Evolutionary conservation across 2,888 invertebrate species (phyloP).

Genomic region (Melanchra persicariae): DNA sequence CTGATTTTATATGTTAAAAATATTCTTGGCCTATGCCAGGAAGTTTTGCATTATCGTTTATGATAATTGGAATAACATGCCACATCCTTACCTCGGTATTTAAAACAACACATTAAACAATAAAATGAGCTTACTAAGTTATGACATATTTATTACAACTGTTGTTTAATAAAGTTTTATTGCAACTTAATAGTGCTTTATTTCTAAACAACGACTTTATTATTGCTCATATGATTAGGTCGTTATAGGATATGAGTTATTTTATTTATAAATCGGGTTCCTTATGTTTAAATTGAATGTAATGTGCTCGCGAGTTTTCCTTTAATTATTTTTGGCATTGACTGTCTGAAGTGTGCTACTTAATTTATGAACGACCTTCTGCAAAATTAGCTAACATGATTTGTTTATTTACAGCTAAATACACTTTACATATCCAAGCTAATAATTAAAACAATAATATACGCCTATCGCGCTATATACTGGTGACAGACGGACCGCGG

Average conservation of each 20-base stretch:
- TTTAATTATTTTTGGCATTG: not conserved
- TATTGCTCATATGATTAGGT: slow-evolving; percentile 22
- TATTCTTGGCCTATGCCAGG: no score
- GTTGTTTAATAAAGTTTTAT: slow-evolving; percentile 32
- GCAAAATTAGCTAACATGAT: not conserved
- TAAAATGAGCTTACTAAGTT: not conserved
- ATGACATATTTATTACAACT: not conserved
- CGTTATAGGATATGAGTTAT: slow-evolving; percentile 5
- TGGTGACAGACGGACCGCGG: no score
- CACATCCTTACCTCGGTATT: no score
- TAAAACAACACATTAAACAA: not conserved
- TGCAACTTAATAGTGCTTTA: slow-evolving; percentile 7
- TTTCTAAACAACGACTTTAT: slow-evolving; percentile 33
- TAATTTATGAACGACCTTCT: not conserved
- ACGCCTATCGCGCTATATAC: no score
- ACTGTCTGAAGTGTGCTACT: not conserved
- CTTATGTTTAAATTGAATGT: not conserved
- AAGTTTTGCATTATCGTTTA: not conserved
- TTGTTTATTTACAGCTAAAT: no score
- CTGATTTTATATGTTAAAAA: no score
- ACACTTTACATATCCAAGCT: no score
- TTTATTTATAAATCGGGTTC: slow-evolving; percentile 19
- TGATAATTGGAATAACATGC: not conserved
- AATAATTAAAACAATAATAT: no score
- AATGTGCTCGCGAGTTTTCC: not conserved